These are phyloP conservation scores for Triplophysa dalaica DNA, from an alignment of 2,113 vertebrate genomes.

Conservation along the genomic window DNA sequence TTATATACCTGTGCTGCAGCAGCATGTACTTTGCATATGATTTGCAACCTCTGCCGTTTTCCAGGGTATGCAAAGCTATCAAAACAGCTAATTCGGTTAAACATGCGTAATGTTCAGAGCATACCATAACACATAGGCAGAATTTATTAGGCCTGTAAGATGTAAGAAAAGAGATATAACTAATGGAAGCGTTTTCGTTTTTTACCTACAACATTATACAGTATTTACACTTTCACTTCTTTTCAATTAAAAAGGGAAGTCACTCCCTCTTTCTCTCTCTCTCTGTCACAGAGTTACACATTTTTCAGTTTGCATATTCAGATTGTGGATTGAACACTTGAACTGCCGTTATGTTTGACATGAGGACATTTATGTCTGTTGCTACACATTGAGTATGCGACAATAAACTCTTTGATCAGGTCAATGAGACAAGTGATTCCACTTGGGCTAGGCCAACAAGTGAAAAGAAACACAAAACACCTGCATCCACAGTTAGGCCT, in stretches of 20 bases:
- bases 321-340: too few relatives aligned
- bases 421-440: too few relatives aligned
- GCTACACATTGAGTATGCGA: too few relatives aligned
- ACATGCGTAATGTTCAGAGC: constrained; percentile 33
- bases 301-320: too few relatives aligned
- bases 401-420: too few relatives aligned
- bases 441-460: too few relatives aligned
- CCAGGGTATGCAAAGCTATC: constrained; percentile 9
- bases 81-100: background rate
- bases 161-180: background rate
- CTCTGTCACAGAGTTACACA: background rate
- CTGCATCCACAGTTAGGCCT: too few relatives aligned
- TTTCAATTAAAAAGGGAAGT: background rate
- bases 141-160: background rate
- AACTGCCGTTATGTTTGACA: too few relatives aligned
- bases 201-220: background rate
- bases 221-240: constrained; percentile 8
- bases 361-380: too few relatives aligned
- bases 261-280: background rate
- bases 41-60: constrained; percentile 6
- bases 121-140: background rate
- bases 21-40: constrained; percentile 18
- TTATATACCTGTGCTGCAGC: background rate
- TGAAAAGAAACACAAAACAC: too few relatives aligned
- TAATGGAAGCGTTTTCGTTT: background rate